A percentile compares a stretch with the other conserved stretches of the same genome.
phyloP scores from a whole-genome alignment of 2,888 invertebrate species.

The Heterodera filipjevi region DNA sequence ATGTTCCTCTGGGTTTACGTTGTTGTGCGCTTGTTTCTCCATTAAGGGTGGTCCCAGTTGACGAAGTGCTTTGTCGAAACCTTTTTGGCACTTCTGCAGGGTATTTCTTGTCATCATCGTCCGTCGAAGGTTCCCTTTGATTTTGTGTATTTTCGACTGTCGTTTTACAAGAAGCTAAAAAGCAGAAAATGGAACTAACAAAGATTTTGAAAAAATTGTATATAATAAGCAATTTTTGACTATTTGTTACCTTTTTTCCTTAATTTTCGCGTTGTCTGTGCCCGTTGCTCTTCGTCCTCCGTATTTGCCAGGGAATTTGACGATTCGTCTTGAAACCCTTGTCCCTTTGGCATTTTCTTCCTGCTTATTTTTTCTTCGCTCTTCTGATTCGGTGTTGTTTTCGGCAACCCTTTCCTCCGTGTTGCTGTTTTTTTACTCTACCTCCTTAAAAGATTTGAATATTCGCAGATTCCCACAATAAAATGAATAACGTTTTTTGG shows the following conservation, averaged over 20 bases:
- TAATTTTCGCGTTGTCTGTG: conserved; percentile 9
- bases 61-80: not conserved
- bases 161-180: conserved; percentile 6
- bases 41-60: not conserved
- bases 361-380: not conserved
- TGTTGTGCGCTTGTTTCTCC: not conserved
- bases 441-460: not conserved
- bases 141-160: not conserved
- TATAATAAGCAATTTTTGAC: not conserved
- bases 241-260: conserved; percentile 21
- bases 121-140: conserved; percentile 19
- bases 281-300: conserved; percentile 28
- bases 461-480: not conserved
- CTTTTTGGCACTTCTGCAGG: not conserved
- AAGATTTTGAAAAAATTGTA: not conserved
- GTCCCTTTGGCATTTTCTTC: conserved; percentile 17
- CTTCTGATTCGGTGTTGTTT: not conserved
- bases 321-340: not conserved
- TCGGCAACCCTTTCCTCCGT: not conserved
- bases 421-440: not conserved
- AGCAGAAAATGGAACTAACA: not conserved
- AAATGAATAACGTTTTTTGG: conserved; percentile 23
- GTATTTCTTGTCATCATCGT: conserved; percentile 9
- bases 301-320: not conserved
- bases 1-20: conserved; percentile 2